Percentiles rank a stretch among this genome's conserved stretches.
Evolutionary conservation across 2,113 vertebrate species (phyloP).

Genomic region (Eurystomus gularis): DNA sequence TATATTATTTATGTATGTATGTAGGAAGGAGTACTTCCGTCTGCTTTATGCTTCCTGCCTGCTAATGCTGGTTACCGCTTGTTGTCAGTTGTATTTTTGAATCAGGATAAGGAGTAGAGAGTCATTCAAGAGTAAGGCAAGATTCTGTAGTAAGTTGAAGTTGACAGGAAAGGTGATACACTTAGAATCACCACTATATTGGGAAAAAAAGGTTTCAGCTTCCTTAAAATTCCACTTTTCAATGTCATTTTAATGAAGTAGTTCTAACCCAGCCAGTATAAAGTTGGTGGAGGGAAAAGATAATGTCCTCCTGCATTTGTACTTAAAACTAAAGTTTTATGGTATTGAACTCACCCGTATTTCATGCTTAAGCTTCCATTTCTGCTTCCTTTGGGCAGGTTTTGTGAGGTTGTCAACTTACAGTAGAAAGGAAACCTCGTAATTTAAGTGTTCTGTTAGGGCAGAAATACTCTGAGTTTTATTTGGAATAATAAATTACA

Average conservation of each 20-base stretch:
- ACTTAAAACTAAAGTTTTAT: neutral
- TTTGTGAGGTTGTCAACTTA: neutral
- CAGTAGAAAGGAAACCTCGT: neutral
- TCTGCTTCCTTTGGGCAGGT: neutral
- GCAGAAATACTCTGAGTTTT: neutral
- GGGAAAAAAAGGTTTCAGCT: neutral
- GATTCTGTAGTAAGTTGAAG: neutral
- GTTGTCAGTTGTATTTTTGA: neutral
- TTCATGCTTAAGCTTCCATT: neutral
- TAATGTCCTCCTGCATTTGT: neutral
- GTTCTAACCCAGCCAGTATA: neutral
- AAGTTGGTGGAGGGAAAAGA: neutral
- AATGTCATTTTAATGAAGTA: neutral
- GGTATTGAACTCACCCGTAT: fast-evolving
- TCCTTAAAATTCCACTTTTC: neutral
- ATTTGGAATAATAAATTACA: no score
- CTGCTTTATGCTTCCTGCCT: neutral
- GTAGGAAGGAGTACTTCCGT: neutral
- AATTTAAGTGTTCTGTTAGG: neutral
- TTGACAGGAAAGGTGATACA: neutral
- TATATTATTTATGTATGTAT: neutral
- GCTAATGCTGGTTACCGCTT: neutral
- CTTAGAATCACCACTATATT: neutral
- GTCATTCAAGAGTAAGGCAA: neutral
- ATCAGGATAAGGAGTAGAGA: neutral